phyloP scores from a whole-genome alignment of 1,140 invertebrate species.

The Atta texana region DNA sequence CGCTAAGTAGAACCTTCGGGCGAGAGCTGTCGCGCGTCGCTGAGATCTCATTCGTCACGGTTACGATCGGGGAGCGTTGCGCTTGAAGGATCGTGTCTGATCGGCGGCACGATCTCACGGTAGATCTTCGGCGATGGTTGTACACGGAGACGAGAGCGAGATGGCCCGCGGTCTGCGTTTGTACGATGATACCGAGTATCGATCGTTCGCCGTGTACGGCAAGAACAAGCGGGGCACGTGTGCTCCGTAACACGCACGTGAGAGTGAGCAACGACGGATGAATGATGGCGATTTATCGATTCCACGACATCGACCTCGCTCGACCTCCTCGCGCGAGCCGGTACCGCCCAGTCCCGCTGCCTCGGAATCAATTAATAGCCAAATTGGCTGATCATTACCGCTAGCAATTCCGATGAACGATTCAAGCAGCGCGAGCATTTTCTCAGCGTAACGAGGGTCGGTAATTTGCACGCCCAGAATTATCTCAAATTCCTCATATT shows the following conservation, averaged over 20 bases:
- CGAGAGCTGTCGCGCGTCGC: slow-evolving; percentile 51
- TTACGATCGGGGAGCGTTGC: slow-evolving; percentile 46
- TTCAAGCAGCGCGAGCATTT: slow-evolving; percentile 52
- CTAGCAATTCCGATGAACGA: slow-evolving; percentile 72
- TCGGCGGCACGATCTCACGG: slow-evolving; percentile 54
- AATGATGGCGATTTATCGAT: slow-evolving; percentile 63
- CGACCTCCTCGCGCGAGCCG: slow-evolving; percentile 55
- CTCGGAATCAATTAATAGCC: slow-evolving; percentile 77
- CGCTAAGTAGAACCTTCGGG: slow-evolving; percentile 42
- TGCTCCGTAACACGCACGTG: slow-evolving; percentile 12
- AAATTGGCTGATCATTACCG: slow-evolving; percentile 75
- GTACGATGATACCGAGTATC: background rate
- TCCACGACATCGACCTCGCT: slow-evolving; percentile 43
- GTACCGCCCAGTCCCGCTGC: slow-evolving; percentile 20
- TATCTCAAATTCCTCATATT: too few species aligned
- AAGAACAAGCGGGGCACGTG: slow-evolving; percentile 6
- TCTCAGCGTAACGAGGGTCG: slow-evolving; percentile 65
- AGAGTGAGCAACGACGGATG: slow-evolving; percentile 46
- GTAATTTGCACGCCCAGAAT: slow-evolving; percentile 49
- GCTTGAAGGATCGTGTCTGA: slow-evolving; percentile 52
- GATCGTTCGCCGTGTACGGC: slow-evolving; percentile 22
- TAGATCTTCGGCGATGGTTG: slow-evolving; percentile 29
- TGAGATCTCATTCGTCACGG: slow-evolving; percentile 60
- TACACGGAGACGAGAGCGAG: background rate
- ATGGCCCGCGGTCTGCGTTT: background rate